Conservation (phyloP, 2,113 vertebrate genomes). For the Oenanthe melanoleuca region DNA sequence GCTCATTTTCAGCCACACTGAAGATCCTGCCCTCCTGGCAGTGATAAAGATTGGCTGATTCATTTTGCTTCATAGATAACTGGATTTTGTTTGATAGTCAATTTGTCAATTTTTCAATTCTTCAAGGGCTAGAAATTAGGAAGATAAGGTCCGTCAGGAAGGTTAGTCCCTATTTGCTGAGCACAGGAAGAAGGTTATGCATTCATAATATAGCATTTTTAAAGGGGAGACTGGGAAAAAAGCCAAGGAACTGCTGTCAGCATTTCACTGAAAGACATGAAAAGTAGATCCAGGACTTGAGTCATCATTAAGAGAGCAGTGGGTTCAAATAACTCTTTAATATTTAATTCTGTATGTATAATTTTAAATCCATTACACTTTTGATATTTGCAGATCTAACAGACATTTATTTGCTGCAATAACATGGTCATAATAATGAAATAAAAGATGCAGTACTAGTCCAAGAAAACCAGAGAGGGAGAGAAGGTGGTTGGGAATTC, state of each 20-base stretch:
- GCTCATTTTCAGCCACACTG: neutral
- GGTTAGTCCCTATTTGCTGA: neutral
- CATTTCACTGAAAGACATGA: neutral
- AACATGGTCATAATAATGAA: neutral
- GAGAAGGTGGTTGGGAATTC: neutral
- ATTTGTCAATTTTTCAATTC: neutral
- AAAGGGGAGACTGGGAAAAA: neutral
- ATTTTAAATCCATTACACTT: constrained; percentile 22
- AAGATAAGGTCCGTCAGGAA: neutral
- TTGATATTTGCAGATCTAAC: neutral
- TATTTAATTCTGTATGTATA: neutral
- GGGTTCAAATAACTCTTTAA: neutral
- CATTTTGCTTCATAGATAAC: neutral
- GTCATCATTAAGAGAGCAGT: neutral
- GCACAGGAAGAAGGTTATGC: neutral
- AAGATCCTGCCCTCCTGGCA: neutral
- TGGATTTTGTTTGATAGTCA: neutral
- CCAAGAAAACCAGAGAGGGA: neutral
- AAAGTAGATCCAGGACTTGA: neutral
- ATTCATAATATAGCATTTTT: neutral
- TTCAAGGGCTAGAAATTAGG: neutral
- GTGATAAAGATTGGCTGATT: neutral
- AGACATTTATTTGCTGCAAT: neutral
- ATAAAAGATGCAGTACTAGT: neutral
- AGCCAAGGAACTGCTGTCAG: neutral